Conservation (phyloP, 2,797 vertebrate species). For the Oceanodroma leucorhoa region DNA sequence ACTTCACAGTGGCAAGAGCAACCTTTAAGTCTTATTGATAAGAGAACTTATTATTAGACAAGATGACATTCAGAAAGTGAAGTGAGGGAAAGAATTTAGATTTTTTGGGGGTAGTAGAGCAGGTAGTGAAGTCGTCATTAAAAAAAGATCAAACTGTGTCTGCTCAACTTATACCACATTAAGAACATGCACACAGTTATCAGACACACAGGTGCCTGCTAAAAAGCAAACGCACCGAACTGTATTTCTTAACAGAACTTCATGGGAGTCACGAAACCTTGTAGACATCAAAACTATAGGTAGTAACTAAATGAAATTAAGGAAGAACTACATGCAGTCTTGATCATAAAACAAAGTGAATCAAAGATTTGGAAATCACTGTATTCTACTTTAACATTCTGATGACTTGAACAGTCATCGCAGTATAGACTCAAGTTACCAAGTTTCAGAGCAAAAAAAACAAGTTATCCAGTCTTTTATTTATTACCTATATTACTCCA, state of each 20-base stretch:
- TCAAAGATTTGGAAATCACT: background rate
- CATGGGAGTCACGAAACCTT: background rate
- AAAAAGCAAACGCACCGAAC: background rate
- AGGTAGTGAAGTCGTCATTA: background rate
- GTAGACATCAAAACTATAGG: background rate
- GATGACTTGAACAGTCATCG: background rate
- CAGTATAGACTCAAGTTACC: background rate
- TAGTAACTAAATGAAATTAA: background rate
- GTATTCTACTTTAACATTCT: background rate
- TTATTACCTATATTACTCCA: background rate
- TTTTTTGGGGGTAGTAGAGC: background rate
- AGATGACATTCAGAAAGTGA: background rate
- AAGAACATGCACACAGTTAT: background rate
- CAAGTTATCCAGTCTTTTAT: background rate
- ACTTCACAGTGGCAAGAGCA: slow-evolving; percentile 35
- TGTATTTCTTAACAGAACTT: background rate
- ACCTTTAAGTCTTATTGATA: slow-evolving; percentile 4
- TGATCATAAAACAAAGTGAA: background rate
- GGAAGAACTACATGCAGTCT: background rate
- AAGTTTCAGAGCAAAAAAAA: background rate
- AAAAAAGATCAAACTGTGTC: background rate
- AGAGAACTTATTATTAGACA: background rate
- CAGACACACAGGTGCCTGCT: background rate
- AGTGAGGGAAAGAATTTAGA: background rate
- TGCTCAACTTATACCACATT: background rate